A percentile compares a stretch with the other conserved stretches of the same genome.
Evolutionary conservation across 2,888 invertebrate genomes (phyloP).

Genomic region (Gandaritis pyraliata): DNA sequence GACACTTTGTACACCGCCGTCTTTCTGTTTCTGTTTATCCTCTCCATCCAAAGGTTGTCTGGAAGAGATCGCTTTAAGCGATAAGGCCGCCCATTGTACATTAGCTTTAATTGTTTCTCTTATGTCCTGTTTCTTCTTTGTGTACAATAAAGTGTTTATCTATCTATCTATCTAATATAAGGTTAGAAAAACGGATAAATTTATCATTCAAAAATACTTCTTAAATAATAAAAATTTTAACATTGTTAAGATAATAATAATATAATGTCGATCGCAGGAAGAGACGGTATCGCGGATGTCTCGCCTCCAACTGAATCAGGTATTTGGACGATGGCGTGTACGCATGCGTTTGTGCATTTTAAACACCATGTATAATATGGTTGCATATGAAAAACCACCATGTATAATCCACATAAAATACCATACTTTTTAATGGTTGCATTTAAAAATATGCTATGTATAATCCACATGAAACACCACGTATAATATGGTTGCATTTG

Average conservation of each 20-base stretch:
- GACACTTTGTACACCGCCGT: too few species aligned
- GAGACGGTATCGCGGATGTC: conserved; percentile 78
- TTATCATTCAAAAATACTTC: too few species aligned
- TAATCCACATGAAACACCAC: background rate
- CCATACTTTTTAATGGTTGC: background rate
- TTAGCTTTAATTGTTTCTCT: too few species aligned
- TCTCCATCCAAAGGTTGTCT: too few species aligned
- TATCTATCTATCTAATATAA: too few species aligned
- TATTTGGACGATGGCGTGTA: conserved; percentile 56
- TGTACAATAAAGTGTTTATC: too few species aligned
- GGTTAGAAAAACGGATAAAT: too few species aligned
- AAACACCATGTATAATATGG: conserved; percentile 23
- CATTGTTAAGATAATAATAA: background rate
- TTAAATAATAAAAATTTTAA: too few species aligned
- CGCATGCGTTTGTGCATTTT: conserved; percentile 55
- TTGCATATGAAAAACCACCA: conserved; percentile 7
- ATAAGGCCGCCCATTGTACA: too few species aligned
- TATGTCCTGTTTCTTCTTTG: too few species aligned
- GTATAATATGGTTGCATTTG: background rate
- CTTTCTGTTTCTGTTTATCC: too few species aligned
- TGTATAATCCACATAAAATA: conserved; percentile 11
- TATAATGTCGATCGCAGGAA: conserved; percentile 59
- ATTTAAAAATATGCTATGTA: background rate
- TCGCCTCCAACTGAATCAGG: conserved; percentile 75
- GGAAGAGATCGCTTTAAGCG: too few species aligned